Base-by-base conservation (phyloP, 2,113 vertebrate genomes). In the Eretmochelys imbricata region DNA sequence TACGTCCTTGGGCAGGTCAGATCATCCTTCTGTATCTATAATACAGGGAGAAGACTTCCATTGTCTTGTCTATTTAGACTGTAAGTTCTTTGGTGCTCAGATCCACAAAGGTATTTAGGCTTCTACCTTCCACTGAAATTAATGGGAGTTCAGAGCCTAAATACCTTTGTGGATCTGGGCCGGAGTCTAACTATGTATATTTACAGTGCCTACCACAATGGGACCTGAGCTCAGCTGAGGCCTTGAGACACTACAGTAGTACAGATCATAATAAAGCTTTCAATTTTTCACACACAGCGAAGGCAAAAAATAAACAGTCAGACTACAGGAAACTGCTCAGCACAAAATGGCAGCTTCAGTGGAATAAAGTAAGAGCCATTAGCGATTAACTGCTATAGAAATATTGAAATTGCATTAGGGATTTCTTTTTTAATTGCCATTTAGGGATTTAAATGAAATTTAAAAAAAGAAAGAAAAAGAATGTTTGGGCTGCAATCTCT, bases 351-450 rank as follows among this genome's bases (percentile, higher is more conserved):
- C 90, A 96, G 83, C 95, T 86, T 93, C 62, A 0, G 85, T 85
- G 85, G 83, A 83, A 91, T 84, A 91, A 94, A 97, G 89, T 88
- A 94, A 94, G 94, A 95, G 92, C 85, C 93, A 96, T 97, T 96
- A 97, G 94, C 95, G 95, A 97, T 96, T 88, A 97, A 96, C 95
- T 97, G 50, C 87, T 94, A 92, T 13, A 92, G 85, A 96, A 96
- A 97, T 91, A 96, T 92, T 94, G 95, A 97, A 97, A 96, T 93
- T 94, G 92, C 95, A 97, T 96, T 90, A 95, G 92, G 95, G 95
- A 96, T 97, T 97, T 98, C 59, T 95, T 91, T 94, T 95, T 95
- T 92, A 97, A 98, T 97, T 97, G 93, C 97, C 95, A 95, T 95
- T 95, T 96, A 89, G 96, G 92, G 97, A 97, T 97, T 97, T 95